These are phyloP conservation scores for Ctenomys sociabilis DNA, from an alignment of 2,113 vertebrate genomes.

Conservation along the genomic window DNA sequence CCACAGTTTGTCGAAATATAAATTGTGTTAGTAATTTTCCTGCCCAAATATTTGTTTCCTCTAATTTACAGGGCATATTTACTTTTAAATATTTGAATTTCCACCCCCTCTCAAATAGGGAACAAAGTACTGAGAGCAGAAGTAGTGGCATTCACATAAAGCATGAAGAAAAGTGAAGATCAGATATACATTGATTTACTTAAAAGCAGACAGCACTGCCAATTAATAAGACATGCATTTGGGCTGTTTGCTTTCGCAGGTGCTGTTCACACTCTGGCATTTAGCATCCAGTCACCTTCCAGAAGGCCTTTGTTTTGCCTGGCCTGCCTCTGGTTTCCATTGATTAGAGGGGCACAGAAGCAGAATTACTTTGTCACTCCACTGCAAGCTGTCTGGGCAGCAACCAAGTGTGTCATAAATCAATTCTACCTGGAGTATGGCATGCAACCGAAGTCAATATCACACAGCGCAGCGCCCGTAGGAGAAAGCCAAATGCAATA, in stretches of 20 bases:
- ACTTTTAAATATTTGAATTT: neutral
- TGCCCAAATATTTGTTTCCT: neutral
- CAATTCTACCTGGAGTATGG: constrained; percentile 76
- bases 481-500: constrained; percentile 62
- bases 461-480: constrained; percentile 66
- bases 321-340: constrained; percentile 78
- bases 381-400: constrained; percentile 81
- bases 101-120: neutral
- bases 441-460: constrained; percentile 81
- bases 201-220: neutral
- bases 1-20: neutral
- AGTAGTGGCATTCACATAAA: neutral
- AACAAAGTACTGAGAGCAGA: neutral
- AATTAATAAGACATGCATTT: neutral
- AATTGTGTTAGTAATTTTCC: neutral
- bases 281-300: constrained; percentile 51
- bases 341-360: constrained; percentile 81
- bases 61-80: neutral
- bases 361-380: constrained; percentile 85
- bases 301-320: constrained; percentile 78
- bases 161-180: neutral
- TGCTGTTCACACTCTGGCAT: constrained; percentile 40
- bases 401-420: constrained; percentile 82
- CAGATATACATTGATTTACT: neutral
- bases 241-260: constrained; percentile 30